phyloP scores from a whole-genome alignment of 2,888 invertebrate genomes.

The Drosophila dives region DNA sequence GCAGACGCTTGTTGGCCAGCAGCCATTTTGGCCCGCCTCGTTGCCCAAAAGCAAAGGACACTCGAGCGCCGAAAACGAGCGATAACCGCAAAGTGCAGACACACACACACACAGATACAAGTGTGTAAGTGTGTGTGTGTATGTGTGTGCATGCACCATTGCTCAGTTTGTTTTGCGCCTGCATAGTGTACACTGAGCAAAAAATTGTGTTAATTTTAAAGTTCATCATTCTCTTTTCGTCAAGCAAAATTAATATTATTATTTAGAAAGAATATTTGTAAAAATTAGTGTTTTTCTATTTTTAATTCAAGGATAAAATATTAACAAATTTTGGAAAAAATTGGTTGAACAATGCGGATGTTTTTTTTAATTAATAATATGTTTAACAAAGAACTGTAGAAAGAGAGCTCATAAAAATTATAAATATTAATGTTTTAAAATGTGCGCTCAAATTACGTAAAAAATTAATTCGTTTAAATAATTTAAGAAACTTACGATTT shows the following conservation, averaged over 20 bases:
- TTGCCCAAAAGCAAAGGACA: conserved; percentile 51
- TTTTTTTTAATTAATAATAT: too few species aligned
- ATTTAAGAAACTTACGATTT: too few species aligned
- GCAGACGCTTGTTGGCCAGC: conserved; percentile 47
- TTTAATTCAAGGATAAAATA: too few species aligned
- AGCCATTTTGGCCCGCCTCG: conserved; percentile 42
- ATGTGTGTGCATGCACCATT: conserved; percentile 31
- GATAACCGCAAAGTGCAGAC: conserved; percentile 50
- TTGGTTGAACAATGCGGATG: too few species aligned
- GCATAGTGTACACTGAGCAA: not conserved
- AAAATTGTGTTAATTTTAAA: fast-evolving
- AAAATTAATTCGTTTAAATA: too few species aligned
- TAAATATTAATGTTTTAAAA: too few species aligned
- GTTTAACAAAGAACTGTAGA: too few species aligned
- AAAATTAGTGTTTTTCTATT: not conserved
- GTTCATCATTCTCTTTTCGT: not conserved
- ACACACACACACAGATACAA: conserved; percentile 23
- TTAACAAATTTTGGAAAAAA: too few species aligned
- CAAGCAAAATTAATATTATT: not conserved
- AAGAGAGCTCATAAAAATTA: too few species aligned
- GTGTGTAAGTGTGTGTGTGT: not conserved
- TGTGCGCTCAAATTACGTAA: too few species aligned
- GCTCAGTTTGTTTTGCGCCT: conserved; percentile 41
- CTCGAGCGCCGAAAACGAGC: conserved; percentile 48
- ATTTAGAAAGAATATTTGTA: not conserved